Evolutionary conservation across 2,888 invertebrate species (phyloP), one percentile per base, ranked within the genome.

Genomic region (Phyllotreta striolata): DNA sequence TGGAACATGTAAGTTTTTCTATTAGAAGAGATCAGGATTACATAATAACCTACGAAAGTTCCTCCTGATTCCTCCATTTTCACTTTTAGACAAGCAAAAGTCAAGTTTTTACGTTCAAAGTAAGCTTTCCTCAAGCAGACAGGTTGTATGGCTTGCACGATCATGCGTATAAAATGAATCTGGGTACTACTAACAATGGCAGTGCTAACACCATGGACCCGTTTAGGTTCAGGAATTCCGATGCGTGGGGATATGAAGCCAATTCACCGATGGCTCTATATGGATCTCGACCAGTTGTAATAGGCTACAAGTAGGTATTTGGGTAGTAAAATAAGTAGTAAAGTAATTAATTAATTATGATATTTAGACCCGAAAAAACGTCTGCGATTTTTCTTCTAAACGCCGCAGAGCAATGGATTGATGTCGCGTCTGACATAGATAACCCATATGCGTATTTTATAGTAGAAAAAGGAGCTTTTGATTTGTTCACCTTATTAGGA

Each of bases 401-500:
- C 83, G 90, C 96, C 0, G 96, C 98, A 0, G 98, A 98, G 83
- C 97, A 96, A 0, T 98, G 97, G 97, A 88, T 98, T 44, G 98
- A 98, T 75, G 88, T 97, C 7, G 41, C 14, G 6, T 59, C 52
- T 35, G 14, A 0, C 52, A 59, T 12, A 5, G 85, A 77, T 74
- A 70, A 84, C 14, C 81, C 85, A 1, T 84, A 85, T 61, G 90
- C 91, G 0, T 91, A 94, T 77, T 98, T 97, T 82, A 95, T 98
- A 85, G 95, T 95, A 3, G 98, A 98, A 81, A 90, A 92, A 58
- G 98, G 97, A 24, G 86, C 96, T n/a, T 87, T 98, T 55, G 98
- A 99, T 79, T 84, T 91, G 1, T 98, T 96, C 79, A 87, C 98
- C 68, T 83, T 98, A 77, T 79, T 96, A 72, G 98, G 98, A 0